Conservation (phyloP, 2,888 invertebrate species). For the Hipparchia semele region DNA sequence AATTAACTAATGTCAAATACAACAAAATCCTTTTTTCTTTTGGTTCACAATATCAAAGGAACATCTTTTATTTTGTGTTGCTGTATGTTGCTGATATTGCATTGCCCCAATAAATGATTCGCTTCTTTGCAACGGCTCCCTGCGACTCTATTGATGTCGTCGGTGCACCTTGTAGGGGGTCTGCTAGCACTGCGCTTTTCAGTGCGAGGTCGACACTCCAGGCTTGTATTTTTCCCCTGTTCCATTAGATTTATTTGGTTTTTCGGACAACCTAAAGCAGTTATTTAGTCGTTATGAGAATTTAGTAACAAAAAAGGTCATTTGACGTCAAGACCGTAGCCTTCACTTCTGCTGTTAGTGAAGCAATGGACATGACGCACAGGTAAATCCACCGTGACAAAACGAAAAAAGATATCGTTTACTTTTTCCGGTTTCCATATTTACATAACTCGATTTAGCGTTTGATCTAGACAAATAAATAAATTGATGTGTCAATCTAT, state of each 20-base stretch:
- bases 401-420: constrained; percentile 9
- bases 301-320: constrained; percentile 17
- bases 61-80: too few species aligned
- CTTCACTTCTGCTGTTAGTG: constrained; percentile 19
- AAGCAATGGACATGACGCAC: constrained; percentile 29
- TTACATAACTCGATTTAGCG: neutral
- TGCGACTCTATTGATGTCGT: too few species aligned
- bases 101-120: too few species aligned
- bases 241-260: neutral
- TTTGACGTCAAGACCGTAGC: constrained; percentile 25
- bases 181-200: too few species aligned
- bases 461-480: neutral
- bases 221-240: neutral
- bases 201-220: too few species aligned
- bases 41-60: too few species aligned
- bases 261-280: neutral
- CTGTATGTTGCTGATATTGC: too few species aligned
- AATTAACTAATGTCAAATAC: too few species aligned
- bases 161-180: too few species aligned
- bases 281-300: neutral
- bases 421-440: constrained; percentile 5
- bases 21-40: too few species aligned
- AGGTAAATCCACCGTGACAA: constrained; percentile 22
- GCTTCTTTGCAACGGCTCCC: too few species aligned
- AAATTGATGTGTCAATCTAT: too few species aligned